These are phyloP conservation scores for Melanotaenia parkinsoni DNA, from an alignment of 2,797 vertebrate species.

Conservation along the genomic window DNA sequence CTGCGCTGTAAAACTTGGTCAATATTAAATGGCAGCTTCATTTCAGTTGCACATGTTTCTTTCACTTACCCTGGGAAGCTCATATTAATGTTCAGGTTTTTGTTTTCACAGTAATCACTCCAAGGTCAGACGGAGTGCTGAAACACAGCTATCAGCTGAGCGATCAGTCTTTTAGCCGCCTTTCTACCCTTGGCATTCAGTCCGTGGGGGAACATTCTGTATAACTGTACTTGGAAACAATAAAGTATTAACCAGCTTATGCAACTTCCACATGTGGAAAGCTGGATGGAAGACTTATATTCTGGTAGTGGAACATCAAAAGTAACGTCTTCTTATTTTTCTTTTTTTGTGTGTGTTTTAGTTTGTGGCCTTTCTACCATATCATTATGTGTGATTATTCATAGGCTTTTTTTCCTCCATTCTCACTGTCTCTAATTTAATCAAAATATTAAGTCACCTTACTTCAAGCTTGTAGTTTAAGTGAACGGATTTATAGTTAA, in stretches of 20 bases:
- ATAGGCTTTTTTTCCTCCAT: constrained; percentile 2
- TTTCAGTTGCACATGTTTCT: constrained; percentile 48
- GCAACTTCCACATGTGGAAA: constrained; percentile 44
- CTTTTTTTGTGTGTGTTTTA: constrained; percentile 5
- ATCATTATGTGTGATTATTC: constrained; percentile 49
- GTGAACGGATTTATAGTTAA: constrained; percentile 42
- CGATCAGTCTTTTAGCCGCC: constrained; percentile 66
- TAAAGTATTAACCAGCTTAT: constrained; percentile 69
- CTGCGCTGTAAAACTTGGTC: constrained; percentile 20
- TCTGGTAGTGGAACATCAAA: constrained; percentile 31
- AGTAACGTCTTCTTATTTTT: constrained; percentile 14
- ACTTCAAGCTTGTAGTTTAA: constrained; percentile 35
- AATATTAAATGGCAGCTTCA: constrained; percentile 46
- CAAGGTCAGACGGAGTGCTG: constrained; percentile 76
- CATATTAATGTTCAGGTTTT: constrained; percentile 71
- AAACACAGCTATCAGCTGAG: constrained; percentile 71
- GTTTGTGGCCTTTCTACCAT: constrained; percentile 13
- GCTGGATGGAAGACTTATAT: constrained; percentile 18
- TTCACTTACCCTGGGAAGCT: constrained; percentile 39
- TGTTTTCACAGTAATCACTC: constrained; percentile 78
- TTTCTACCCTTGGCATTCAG: constrained; percentile 56
- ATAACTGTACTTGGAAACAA: constrained; percentile 64
- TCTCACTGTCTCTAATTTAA: constrained; percentile 43
- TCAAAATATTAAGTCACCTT: constrained; percentile 25
- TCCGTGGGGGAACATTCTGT: constrained; percentile 34